phyloP scores from a whole-genome alignment of 2,113 vertebrate genomes.

The Panthera tigris region DNA sequence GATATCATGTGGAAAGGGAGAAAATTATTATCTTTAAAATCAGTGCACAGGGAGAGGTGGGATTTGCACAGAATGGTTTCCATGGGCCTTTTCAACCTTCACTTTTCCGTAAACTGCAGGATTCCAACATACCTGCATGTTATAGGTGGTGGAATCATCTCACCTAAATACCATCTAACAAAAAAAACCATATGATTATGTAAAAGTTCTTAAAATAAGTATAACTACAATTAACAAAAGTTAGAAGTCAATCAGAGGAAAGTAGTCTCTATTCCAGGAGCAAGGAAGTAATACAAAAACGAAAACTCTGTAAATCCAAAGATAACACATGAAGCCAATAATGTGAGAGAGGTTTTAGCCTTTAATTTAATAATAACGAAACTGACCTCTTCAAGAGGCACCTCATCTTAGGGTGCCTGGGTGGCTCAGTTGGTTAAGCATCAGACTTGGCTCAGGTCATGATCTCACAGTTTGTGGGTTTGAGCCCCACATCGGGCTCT shows the following conservation, averaged over 20 bases:
- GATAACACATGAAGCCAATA: background rate
- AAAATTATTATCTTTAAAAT: background rate
- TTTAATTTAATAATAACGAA: background rate
- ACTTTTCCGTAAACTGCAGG: background rate
- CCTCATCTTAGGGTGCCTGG: background rate
- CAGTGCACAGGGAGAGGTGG: background rate
- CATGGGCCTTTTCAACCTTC: background rate
- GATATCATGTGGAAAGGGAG: background rate
- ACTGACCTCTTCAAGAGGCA: background rate
- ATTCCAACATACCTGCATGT: background rate
- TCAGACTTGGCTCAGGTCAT: too few species aligned
- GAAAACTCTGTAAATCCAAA: background rate
- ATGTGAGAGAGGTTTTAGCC: background rate
- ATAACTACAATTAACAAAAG: background rate
- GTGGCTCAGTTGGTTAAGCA: too few species aligned
- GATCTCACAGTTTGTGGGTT: too few species aligned
- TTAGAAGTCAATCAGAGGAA: background rate
- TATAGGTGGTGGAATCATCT: background rate
- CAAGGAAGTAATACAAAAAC: background rate
- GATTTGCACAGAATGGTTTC: background rate
- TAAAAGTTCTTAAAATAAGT: background rate
- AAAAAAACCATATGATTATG: background rate
- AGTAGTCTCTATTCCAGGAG: background rate
- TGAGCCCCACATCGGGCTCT: too few species aligned
- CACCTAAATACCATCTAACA: background rate